These are phyloP conservation scores for Megalops atlanticus DNA, from an alignment of 2,113 vertebrate genomes.

Conservation along the genomic window DNA sequence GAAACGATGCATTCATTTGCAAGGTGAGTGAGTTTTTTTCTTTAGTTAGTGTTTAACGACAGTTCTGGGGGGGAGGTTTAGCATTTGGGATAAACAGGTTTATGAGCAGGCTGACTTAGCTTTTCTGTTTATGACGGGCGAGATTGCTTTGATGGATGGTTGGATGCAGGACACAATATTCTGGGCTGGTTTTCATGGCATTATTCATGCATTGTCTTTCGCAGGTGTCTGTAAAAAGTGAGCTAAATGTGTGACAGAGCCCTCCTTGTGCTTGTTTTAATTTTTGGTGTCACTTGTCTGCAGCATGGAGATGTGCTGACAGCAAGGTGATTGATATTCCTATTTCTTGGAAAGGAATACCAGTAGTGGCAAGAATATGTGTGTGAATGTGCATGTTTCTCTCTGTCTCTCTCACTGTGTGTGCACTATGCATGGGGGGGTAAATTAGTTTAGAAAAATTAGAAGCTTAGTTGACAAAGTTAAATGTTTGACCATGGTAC, in stretches of 20 bases:
- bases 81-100: background rate
- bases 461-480: too few relatives aligned
- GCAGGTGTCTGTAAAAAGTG: background rate
- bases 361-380: background rate
- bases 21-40: background rate
- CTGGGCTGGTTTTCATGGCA: background rate
- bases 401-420: too few relatives aligned
- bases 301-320: background rate
- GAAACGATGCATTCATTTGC: background rate
- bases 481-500: too few relatives aligned
- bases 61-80: background rate
- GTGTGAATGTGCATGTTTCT: background rate
- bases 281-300: background rate
- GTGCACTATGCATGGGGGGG: too few relatives aligned
- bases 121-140: background rate
- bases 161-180: background rate
- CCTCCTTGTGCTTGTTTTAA: background rate
- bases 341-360: background rate
- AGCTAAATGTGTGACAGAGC: background rate
- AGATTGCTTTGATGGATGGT: background rate
- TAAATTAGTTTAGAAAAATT: too few relatives aligned
- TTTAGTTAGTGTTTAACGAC: background rate
- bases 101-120: background rate
- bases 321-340: background rate
- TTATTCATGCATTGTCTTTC: background rate